Evolutionary conservation across 2,797 vertebrate species (phyloP), one percentile per base, ranked within the genome.

Genomic region (Anas capensis): DNA sequence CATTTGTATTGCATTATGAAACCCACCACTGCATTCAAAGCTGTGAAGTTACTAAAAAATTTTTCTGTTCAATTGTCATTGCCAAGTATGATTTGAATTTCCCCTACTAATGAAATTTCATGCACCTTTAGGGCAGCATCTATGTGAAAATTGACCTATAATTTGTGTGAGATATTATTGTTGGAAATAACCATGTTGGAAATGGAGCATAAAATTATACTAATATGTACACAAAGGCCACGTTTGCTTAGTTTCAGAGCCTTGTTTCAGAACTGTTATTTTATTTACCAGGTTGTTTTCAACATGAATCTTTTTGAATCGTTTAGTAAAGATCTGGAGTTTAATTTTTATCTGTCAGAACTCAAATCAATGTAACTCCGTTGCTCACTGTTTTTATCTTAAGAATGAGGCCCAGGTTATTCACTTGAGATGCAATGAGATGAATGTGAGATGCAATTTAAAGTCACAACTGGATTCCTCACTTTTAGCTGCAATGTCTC

Each of bases 111-210:
- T 92, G 71, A 46, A 86, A 91, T 92, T 94, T 90, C 64, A 82
- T 68, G 78, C 53, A 93, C 81, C 78, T 97, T 96, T 87, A 87
- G 68, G 92, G 88, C 75, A 97, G 33, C 48, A 57, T 85, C 71
- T 95, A 64, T 90, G 60, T 60, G 90, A 80, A 94, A 95, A 95
- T 34, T 92, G 71, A 89, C 90, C 75, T 82, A 53, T 89, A 87
- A 92, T 92, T 95, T 87, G n/a, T 71, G 49, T 91, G 84, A 93
- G 85, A 95, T 94, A 85, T 84, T 95, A 64, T 70, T 95, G 90
- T 85, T 51, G 26, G 26, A 51, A 89, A 94, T 91, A 96, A 89
- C 64, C 48, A 49, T 58, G 40, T 71, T 94, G 71, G 86, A 94
- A 95, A 95, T 82, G 53, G 34, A 95, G 84, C 86, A 82, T 89